Evolutionary conservation across 1,140 invertebrate genomes (phyloP).

Genomic region (Phenacoccus solenopsis): DNA sequence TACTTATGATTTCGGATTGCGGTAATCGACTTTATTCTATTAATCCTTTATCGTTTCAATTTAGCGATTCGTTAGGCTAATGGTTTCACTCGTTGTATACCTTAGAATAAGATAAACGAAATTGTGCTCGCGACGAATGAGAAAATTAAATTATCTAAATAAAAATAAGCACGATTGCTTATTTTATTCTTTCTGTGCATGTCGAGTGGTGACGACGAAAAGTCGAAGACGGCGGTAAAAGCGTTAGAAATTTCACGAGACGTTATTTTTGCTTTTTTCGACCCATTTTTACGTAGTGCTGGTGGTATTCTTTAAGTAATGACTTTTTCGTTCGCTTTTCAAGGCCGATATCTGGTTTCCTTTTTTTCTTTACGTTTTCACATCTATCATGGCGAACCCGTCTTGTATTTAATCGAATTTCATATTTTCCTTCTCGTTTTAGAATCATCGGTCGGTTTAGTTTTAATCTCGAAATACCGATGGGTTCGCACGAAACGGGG

Average conservation of each 20-base stretch:
- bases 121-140: neutral
- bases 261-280: neutral
- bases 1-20: no score
- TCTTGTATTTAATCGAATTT: neutral
- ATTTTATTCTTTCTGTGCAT: neutral
- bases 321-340: no score
- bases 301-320: conserved; percentile 2
- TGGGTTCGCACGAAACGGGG: no score
- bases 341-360: neutral
- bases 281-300: neutral
- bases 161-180: neutral
- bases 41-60: neutral
- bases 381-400: neutral
- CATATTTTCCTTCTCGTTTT: neutral
- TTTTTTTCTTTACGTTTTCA: neutral
- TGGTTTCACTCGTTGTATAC: neutral
- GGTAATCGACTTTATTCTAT: no score
- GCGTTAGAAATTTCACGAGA: neutral
- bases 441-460: no score
- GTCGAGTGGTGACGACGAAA: no score
- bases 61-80: neutral
- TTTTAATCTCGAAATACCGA: no score
- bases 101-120: neutral
- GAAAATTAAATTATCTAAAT: neutral
- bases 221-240: neutral